Evolutionary conservation across 2,888 invertebrate genomes (phyloP).

Genomic region (Drosophila leonis): DNA sequence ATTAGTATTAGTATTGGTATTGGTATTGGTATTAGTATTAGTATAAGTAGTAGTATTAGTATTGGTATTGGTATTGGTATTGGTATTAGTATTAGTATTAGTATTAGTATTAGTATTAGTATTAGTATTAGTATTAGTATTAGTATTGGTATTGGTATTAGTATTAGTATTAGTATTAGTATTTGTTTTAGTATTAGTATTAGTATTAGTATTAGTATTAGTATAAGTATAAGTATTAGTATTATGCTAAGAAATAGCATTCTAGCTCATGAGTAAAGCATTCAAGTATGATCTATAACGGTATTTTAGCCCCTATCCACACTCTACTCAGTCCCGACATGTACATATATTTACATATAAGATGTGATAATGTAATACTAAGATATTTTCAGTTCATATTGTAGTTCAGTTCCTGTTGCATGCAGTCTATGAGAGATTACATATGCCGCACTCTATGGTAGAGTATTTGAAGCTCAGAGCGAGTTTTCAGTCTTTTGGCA

Average conservation of each 20-base stretch:
- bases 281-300: neutral
- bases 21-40: neutral
- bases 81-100: neutral
- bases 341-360: too few relatives aligned
- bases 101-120: neutral
- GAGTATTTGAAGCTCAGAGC: constrained; percentile 29
- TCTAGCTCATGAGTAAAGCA: neutral
- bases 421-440: neutral
- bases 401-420: neutral
- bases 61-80: neutral
- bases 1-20: neutral
- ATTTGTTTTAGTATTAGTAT: neutral
- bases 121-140: neutral
- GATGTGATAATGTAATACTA: neutral
- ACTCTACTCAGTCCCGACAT: neutral
- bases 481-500: constrained; percentile 51
- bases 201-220: neutral
- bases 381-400: neutral
- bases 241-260: neutral
- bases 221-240: neutral
- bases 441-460: neutral
- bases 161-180: neutral
- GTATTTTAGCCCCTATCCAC: neutral
- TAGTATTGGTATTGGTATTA: neutral
- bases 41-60: neutral